A percentile compares a stretch with the other conserved stretches of the same genome.
Evolutionary conservation across 2,888 invertebrate species (phyloP).

Genomic region (Andrena fulva): DNA sequence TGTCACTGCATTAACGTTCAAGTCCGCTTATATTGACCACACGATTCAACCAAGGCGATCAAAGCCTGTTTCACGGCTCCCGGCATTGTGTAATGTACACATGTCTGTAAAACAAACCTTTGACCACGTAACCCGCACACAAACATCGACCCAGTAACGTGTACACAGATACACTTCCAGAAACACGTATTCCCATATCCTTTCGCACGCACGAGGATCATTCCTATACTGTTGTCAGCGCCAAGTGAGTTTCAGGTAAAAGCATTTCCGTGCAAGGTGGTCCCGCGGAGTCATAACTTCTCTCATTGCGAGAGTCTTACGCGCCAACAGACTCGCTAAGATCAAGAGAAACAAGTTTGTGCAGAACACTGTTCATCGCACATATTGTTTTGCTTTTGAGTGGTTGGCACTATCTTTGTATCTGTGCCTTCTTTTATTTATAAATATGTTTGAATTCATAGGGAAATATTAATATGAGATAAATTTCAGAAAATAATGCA

Average conservation of each 20-base stretch:
- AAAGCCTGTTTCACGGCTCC: constrained; percentile 40
- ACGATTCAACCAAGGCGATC: constrained; percentile 52
- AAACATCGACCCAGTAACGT: constrained; percentile 6
- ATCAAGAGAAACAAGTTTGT: constrained; percentile 16
- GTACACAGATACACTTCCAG: not conserved
- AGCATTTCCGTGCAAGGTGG: constrained; percentile 48
- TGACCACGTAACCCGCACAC: constrained; percentile 1
- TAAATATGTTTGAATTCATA: too few species aligned
- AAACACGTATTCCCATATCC: not conserved
- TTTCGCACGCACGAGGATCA: not conserved
- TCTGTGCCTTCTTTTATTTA: not conserved
- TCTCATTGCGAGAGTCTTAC: constrained; percentile 9
- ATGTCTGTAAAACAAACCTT: constrained; percentile 33
- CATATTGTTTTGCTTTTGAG: not conserved
- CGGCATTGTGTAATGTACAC: constrained; percentile 39
- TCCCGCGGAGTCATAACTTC: constrained; percentile 14
- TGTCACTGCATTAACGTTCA: constrained; percentile 40
- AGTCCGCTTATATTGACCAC: constrained; percentile 45
- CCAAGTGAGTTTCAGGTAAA: constrained; percentile 55
- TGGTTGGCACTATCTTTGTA: not conserved
- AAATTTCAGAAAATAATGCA: too few species aligned
- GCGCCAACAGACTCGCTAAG: not conserved
- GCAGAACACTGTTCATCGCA: not conserved
- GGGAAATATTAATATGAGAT: too few species aligned
- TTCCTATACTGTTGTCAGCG: constrained; percentile 37